Conservation (phyloP, 2,888 invertebrate genomes). For the Opisthograptis luteolata region DNA sequence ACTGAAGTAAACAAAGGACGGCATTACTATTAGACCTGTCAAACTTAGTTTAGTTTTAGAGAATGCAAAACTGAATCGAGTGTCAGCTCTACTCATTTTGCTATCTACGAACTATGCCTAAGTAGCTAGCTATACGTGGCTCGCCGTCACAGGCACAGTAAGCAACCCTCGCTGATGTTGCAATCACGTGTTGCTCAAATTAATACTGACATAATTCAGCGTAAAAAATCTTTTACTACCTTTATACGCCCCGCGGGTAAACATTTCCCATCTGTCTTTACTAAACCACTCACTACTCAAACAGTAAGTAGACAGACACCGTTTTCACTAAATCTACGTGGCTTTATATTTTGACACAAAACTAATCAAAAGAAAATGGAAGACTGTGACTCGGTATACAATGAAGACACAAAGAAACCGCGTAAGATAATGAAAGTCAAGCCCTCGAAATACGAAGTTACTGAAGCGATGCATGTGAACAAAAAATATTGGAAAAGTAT, state of each 20-base stretch:
- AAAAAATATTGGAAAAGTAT: constrained; percentile 68
- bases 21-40: too few species aligned
- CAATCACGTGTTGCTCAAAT: constrained; percentile 8
- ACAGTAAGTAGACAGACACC: background rate
- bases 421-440: constrained; percentile 60
- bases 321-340: constrained; percentile 40
- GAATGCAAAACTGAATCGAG: background rate
- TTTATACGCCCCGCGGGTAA: background rate
- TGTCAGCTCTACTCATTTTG: constrained; percentile 5
- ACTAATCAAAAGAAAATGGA: constrained; percentile 27
- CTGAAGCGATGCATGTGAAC: constrained; percentile 58
- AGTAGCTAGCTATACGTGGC: constrained; percentile 7
- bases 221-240: background rate
- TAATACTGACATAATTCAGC: background rate
- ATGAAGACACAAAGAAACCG: constrained; percentile 45
- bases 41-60: too few species aligned
- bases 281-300: background rate
- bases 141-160: constrained; percentile 13
- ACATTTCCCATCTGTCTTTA: background rate
- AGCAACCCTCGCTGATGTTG: constrained; percentile 8
- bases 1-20: too few species aligned
- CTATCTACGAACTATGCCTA: background rate
- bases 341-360: constrained; percentile 22
- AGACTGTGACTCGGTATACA: constrained; percentile 29
- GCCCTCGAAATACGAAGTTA: constrained; percentile 57